Evolutionary conservation across 2,888 invertebrate species (phyloP), one percentile per base, ranked within the genome.

Genomic region (Stenodema calcarata): DNA sequence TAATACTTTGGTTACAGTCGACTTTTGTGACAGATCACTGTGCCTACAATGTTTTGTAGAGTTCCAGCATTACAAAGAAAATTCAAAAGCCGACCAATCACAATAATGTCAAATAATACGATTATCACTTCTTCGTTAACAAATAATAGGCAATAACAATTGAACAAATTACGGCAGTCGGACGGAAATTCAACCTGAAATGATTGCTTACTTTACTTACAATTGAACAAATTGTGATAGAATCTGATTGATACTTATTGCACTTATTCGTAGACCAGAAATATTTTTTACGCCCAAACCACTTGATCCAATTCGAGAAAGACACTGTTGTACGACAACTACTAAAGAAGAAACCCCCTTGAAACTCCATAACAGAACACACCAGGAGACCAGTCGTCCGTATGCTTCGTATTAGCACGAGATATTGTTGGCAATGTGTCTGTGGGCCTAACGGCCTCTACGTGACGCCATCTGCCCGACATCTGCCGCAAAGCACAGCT

Each of bases 401-500:
- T 6, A 62, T 62, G 62, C 62, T 62, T 11, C 62, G 62, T 9
- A 23, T 27, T 18, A 62, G 23, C 9, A 62, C 50, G 70, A 70
- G 30, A 73, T 73, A 73, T 73, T 73, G 35, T 30, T n/a, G 73
- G 73, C 73, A 30, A 73, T 73, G 30, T 73, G 73, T 73, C 73
- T 30, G 70, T 7, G 16, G n/a, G 70, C 23, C 28, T 73, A 35
- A 73, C 73, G 73, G 35, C 18, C 16, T 0, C 35, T 41, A 73
- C 73, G 73, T 73, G 73, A 73, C 73, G 70, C 70, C 70, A 70
- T 70, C 28, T 70, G 70, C 70, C 70, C 70, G 18, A 35, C 73
- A 73, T 73, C 35, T 73, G 73, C n/a, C 28, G 73, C 41, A 30
- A 73, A 28, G 4, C 7, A 14, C 14, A 23, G 16, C 6, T 14